Conservation (phyloP, 2,113 vertebrate genomes). For the Chauna torquata region DNA sequence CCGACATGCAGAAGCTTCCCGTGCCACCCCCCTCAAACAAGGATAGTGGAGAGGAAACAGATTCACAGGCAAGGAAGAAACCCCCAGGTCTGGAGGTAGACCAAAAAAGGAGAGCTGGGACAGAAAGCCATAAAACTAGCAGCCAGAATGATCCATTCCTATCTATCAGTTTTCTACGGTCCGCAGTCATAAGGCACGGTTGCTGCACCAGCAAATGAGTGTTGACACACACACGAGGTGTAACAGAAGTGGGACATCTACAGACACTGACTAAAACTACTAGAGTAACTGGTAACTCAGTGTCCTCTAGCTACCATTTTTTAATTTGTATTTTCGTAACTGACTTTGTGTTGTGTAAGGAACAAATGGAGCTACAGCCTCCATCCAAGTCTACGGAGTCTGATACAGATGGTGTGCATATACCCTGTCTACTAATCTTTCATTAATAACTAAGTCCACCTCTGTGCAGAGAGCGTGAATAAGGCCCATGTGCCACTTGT, state of each 20-base stretch:
- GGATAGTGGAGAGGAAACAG: neutral
- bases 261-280: neutral
- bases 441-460: neutral
- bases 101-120: neutral
- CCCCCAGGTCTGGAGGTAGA: neutral
- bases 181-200: neutral
- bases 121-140: neutral
- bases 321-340: neutral
- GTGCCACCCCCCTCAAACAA: neutral
- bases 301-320: neutral
- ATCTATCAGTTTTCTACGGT: neutral
- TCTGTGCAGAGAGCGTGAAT: neutral
- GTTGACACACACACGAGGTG: neutral
- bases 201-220: neutral
- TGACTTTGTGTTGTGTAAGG: neutral
- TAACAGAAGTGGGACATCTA: neutral
- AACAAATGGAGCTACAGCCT: neutral
- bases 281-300: neutral
- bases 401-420: neutral
- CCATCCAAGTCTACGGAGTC: neutral
- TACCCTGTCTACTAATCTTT: neutral
- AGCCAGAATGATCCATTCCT: neutral
- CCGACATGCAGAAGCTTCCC: neutral
- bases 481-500: neutral
- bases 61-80: neutral